Evolutionary conservation across 2,113 vertebrate genomes (phyloP).

Genomic region (Ginglymostoma cirratum): DNA sequence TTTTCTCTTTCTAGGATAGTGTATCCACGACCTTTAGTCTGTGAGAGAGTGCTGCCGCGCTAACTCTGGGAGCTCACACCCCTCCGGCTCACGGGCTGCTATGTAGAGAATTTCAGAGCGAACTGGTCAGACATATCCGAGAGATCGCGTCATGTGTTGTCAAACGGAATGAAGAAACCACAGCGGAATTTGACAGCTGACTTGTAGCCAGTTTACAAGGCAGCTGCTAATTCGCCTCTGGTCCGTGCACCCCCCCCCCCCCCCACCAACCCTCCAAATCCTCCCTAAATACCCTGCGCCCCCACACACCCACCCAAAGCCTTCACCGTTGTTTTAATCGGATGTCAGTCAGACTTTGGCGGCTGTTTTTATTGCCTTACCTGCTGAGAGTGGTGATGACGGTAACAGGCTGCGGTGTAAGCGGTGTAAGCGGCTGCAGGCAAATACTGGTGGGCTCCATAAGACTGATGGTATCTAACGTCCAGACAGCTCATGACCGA

Average conservation of each 20-base stretch:
- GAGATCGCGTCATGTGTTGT: constrained; percentile 33
- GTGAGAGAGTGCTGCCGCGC: background rate
- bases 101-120: constrained; percentile 21
- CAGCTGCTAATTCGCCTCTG: constrained; percentile 23
- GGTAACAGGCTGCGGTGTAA: constrained; percentile 67
- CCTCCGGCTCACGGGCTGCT: background rate
- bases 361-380: constrained; percentile 55
- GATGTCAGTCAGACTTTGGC: background rate
- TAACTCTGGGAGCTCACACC: background rate
- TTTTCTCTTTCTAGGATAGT: too few relatives aligned
- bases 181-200: constrained; percentile 33
- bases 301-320: background rate
- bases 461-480: constrained; percentile 83
- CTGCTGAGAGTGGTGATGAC: constrained; percentile 66
- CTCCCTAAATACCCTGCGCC: too few relatives aligned
- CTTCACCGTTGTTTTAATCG: background rate
- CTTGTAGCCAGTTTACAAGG: constrained; percentile 29
- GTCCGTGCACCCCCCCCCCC: too few relatives aligned
- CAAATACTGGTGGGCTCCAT: constrained; percentile 75
- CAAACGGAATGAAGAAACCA: constrained; percentile 29
- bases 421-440: constrained; percentile 58
- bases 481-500: constrained; percentile 88
- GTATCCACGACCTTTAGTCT: too few relatives aligned
- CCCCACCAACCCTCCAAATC: too few relatives aligned
- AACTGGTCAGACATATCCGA: constrained; percentile 30